Percentiles rank a stretch among this genome's conserved stretches.
phyloP scores from a whole-genome alignment of 2,888 invertebrate genomes.

The Cryptocephalus moraei region DNA sequence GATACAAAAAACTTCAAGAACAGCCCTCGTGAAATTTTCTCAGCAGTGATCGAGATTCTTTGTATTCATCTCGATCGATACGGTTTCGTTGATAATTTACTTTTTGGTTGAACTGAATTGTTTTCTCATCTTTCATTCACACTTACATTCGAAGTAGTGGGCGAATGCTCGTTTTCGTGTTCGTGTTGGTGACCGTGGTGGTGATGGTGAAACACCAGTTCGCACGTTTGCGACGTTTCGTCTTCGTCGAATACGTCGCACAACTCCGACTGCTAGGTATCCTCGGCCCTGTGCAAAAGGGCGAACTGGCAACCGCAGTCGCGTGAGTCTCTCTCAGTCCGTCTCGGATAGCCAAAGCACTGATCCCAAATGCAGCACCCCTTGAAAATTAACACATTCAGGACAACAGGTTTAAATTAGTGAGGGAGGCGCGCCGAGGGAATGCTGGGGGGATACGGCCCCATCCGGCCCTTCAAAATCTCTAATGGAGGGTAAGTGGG shows the following conservation, averaged over 20 bases:
- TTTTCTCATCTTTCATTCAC: background rate
- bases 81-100: too few species aligned
- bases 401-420: too few species aligned
- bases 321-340: slow-evolving; percentile 57
- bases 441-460: too few species aligned
- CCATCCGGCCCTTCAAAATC: too few species aligned
- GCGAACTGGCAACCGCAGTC: slow-evolving; percentile 89
- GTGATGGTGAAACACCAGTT: background rate
- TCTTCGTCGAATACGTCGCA: slow-evolving; percentile 1
- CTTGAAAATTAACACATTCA: slow-evolving; percentile 17
- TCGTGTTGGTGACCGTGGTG: background rate
- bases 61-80: too few species aligned
- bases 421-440: too few species aligned
- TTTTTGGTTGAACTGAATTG: too few species aligned
- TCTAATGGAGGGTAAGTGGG: too few species aligned
- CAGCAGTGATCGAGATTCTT: too few species aligned
- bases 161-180: background rate
- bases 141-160: background rate
- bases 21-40: too few species aligned
- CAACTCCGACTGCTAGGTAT: slow-evolving; percentile 46
- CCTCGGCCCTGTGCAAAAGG: slow-evolving; percentile 74
- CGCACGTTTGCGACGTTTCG: slow-evolving; percentile 5
- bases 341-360: slow-evolving; percentile 78
- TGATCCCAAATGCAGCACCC: slow-evolving; percentile 81
- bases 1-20: too few species aligned